Conservation (phyloP, 2,888 invertebrate genomes). For the Eupithecia subumbrata region DNA sequence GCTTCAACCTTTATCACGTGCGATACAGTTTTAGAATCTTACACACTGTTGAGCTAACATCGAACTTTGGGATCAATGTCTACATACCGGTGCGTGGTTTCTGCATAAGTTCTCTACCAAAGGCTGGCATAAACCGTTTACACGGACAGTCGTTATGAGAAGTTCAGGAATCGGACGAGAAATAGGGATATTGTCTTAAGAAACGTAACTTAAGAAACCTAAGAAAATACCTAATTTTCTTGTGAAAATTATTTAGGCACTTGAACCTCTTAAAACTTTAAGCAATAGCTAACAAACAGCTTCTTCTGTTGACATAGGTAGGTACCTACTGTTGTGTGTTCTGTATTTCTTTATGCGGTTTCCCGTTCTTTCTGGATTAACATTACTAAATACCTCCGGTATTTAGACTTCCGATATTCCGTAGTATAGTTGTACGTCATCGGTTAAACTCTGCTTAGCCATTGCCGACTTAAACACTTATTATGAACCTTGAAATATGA, state of each 20-base stretch:
- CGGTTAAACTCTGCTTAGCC: background rate
- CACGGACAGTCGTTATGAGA: background rate
- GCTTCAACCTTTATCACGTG: slow-evolving; percentile 1
- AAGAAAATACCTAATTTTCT: background rate
- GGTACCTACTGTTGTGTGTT: too few species aligned
- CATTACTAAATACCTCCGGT: too few species aligned
- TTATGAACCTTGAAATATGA: background rate
- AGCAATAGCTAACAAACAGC: too few species aligned
- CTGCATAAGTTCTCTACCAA: background rate
- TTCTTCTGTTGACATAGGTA: too few species aligned
- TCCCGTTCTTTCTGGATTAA: too few species aligned
- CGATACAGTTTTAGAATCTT: background rate
- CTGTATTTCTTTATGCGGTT: too few species aligned
- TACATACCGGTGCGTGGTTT: background rate
- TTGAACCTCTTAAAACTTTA: too few species aligned
- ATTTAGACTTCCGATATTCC: too few species aligned
- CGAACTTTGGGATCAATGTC: background rate
- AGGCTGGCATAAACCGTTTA: background rate
- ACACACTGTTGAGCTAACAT: background rate
- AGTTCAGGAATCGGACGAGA: background rate
- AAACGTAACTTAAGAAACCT: too few species aligned
- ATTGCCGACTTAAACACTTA: background rate
- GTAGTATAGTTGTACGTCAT: background rate
- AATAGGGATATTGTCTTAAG: background rate
- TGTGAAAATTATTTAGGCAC: background rate